Percentiles rank a stretch among this genome's conserved stretches.
Evolutionary conservation across 1,140 invertebrate genomes (phyloP).

Genomic region (Contarinia nasturtii): DNA sequence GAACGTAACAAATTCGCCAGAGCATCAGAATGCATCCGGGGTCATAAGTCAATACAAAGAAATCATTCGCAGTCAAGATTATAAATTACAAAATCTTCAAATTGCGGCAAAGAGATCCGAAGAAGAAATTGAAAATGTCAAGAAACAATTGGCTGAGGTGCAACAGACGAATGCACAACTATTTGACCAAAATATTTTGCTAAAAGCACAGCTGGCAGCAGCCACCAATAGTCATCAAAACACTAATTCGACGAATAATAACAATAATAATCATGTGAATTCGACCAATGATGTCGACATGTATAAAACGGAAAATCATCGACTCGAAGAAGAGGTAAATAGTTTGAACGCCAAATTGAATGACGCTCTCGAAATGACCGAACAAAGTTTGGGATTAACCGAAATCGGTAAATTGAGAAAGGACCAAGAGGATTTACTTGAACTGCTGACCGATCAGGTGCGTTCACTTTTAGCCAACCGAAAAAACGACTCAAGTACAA

Average conservation of each 20-base stretch:
- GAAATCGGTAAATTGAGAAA: slow-evolving; percentile 53
- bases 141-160: slow-evolving; percentile 51
- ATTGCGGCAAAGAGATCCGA: slow-evolving; percentile 29
- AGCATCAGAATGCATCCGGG: slow-evolving; percentile 31
- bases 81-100: slow-evolving; percentile 42
- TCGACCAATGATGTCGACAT: background rate
- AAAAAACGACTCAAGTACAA: background rate
- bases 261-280: slow-evolving; percentile 1
- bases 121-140: slow-evolving; percentile 30
- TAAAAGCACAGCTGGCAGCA: slow-evolving; percentile 51
- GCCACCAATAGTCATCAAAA: slow-evolving; percentile 4
- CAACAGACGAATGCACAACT: slow-evolving; percentile 51
- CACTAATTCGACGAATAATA: slow-evolving; percentile 12
- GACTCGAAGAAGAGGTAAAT: slow-evolving; percentile 22
- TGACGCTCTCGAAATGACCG: slow-evolving; percentile 3
- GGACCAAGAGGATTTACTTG: slow-evolving; percentile 80
- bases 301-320: slow-evolving; percentile 17
- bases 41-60: slow-evolving; percentile 68
- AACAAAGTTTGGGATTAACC: background rate
- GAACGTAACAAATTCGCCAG: slow-evolving; percentile 27
- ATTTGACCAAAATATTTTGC: slow-evolving; percentile 70
- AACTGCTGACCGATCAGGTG: slow-evolving; percentile 57
- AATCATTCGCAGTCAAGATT: slow-evolving; percentile 73
- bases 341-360: slow-evolving; percentile 12
- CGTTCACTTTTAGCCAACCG: background rate